These are phyloP conservation scores for Pogoniulus pusillus DNA, from an alignment of 2,797 vertebrate species.

Conservation along the genomic window DNA sequence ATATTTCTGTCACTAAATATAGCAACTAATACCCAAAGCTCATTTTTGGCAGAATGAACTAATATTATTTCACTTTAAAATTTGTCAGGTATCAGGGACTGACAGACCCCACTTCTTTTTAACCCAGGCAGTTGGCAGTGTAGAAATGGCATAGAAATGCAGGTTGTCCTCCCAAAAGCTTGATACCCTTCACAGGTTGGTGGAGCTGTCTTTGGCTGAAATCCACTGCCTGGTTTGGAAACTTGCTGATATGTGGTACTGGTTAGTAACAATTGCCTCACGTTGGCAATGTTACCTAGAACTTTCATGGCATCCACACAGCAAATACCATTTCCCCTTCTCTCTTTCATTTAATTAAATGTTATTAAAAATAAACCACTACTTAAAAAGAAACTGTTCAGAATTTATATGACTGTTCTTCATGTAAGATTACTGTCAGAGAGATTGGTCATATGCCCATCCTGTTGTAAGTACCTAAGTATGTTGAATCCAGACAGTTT, in stretches of 20 bases:
- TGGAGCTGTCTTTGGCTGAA: neutral
- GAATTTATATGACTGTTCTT: neutral
- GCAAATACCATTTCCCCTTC: neutral
- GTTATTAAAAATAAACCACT: neutral
- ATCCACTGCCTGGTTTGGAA: neutral
- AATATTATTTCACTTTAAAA: neutral
- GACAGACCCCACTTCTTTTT: neutral
- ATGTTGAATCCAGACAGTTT: neutral
- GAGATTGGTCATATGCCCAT: neutral
- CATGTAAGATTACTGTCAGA: neutral
- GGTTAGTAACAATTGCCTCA: neutral
- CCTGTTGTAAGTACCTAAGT: neutral
- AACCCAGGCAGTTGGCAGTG: neutral
- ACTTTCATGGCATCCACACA: neutral
- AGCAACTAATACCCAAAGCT: neutral
- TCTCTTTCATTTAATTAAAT: neutral
- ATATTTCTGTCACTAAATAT: neutral
- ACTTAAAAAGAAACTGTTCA: neutral
- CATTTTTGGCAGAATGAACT: neutral
- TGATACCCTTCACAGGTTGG: neutral
- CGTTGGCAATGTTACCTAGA: neutral
- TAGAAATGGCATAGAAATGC: neutral
- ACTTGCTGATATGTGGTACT: neutral
- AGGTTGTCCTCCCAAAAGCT: neutral
- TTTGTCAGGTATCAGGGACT: neutral